Base-by-base conservation (phyloP, 2,113 vertebrate species). In the Crotalus horridus region DNA sequence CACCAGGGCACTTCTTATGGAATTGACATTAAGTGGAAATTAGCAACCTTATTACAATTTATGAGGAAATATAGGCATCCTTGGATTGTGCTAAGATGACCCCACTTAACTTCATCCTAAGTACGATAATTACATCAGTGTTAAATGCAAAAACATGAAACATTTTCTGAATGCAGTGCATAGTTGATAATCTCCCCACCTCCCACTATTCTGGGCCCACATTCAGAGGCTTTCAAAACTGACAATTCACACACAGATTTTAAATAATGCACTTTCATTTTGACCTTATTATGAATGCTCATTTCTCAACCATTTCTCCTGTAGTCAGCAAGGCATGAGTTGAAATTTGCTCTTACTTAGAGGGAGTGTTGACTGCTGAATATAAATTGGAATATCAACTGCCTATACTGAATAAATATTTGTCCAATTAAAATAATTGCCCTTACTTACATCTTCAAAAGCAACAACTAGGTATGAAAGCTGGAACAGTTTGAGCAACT, bases 381-480 rank as follows among this genome's bases (percentile, higher is more conserved):
- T 96, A 97, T 96, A 96, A 97, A 96, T 96, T 96, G 96, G 89
- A 95, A 89, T 74, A 93, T 95, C 74, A 92, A 61, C 93, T 94
- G 81, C 69, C n/a, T 97, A 96, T 95, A 95, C 95, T 95, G 96
- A 96, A 96, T 95, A 95, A 96, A 96, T 96, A 95, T 89, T 96
- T 96, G 95, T 11, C 55, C 74, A 97, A 96, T 96, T 97, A 96
- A 96, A 96, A 94, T 92, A 96, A 92, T 93, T 95, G 95, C 94
- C 93, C 93, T 97, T 96, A 91, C 91, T 95, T 96, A 95, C 91
- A 95, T 90, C 95, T 96, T 96, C 96, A 96, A 96, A 96, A 95
- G 94, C 94, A 95, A 94, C 94, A 96, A 94, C 93, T 96, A 93
- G 95, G 95, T 94, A 97, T 96, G 96, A 96, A 96, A 97, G 95